These are phyloP conservation scores for Mobula birostris DNA, from an alignment of 2,113 vertebrate species.

Conservation along the genomic window DNA sequence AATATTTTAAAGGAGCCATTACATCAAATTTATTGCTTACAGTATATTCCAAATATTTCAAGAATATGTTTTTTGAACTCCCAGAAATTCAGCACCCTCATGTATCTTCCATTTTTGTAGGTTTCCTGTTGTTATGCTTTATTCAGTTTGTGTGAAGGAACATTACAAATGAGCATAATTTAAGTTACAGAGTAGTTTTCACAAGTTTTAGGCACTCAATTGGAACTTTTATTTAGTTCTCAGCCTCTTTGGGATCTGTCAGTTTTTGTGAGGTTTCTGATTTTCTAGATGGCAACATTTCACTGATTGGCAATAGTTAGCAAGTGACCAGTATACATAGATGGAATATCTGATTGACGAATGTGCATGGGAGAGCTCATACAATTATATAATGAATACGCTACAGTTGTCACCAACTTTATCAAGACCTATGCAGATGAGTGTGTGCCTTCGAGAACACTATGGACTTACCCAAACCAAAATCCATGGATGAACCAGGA, in stretches of 20 bases:
- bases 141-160: neutral
- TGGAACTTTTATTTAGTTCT: neutral
- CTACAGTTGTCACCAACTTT: too few relatives aligned
- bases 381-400: neutral
- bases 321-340: neutral
- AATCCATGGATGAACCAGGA: too few relatives aligned
- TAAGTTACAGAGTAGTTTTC: neutral
- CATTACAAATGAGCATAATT: neutral
- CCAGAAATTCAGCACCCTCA: neutral
- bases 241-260: neutral
- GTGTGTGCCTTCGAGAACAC: too few relatives aligned
- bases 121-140: neutral
- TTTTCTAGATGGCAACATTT: neutral
- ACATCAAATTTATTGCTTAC: neutral
- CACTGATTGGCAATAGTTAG: neutral
- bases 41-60: neutral
- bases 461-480: too few relatives aligned
- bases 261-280: neutral
- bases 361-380: neutral
- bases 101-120: neutral
- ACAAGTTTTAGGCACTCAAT: neutral
- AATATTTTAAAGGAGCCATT: neutral
- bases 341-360: neutral
- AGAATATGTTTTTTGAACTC: neutral
- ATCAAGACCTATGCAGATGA: too few relatives aligned